phyloP scores from a whole-genome alignment of 2,797 vertebrate species.

The Mormyrus hasselquistii region DNA sequence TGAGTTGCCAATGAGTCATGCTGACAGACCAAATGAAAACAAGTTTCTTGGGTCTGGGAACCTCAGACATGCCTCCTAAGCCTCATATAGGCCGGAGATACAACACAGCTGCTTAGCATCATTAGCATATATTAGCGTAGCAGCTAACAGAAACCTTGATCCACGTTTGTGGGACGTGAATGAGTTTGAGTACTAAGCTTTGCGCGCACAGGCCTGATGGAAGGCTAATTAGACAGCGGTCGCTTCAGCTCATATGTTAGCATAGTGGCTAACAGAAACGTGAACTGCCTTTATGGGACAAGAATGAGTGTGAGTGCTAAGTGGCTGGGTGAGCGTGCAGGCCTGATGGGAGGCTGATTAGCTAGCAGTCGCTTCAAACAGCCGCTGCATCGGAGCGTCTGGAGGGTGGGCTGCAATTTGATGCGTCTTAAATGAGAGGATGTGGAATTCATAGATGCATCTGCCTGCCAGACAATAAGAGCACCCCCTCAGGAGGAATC shows the following conservation, averaged over 20 bases:
- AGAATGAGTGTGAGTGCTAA: neutral
- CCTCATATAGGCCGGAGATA: neutral
- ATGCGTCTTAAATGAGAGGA: neutral
- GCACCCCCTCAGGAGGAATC: neutral
- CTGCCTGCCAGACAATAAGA: neutral
- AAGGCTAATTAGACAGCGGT: neutral
- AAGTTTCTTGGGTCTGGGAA: neutral
- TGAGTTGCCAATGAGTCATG: neutral
- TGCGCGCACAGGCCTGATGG: neutral
- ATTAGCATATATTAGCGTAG: neutral
- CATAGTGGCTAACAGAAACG: neutral
- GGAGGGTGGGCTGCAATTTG: neutral
- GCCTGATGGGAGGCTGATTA: neutral
- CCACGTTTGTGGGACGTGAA: neutral
- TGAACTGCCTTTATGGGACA: neutral
- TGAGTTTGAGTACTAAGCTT: neutral
- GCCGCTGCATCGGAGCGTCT: neutral
- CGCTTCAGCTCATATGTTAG: neutral
- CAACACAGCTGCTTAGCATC: neutral
- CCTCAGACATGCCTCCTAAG: neutral
- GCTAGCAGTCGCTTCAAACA: neutral
- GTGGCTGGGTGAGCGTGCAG: neutral
- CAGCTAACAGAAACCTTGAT: neutral
- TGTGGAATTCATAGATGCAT: neutral
- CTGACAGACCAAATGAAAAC: neutral